These are phyloP conservation scores for Perodicticus potto DNA, from an alignment of 2,797 vertebrate genomes.

Conservation along the genomic window DNA sequence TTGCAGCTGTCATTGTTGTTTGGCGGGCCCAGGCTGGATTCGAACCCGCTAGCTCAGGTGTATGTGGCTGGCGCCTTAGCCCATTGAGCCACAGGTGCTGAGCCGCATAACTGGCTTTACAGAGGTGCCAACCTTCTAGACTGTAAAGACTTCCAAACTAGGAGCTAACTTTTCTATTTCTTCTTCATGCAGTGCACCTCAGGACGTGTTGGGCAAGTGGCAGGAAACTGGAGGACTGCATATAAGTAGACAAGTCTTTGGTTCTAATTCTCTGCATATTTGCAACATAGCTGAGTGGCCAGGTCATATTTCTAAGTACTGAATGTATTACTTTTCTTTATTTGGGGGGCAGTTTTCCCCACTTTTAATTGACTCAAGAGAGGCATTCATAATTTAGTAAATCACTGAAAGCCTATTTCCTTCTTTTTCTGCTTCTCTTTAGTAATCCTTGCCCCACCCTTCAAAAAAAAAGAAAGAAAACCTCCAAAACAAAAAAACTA, in stretches of 20 bases:
- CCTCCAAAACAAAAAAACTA: background rate
- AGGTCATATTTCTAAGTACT: constrained; percentile 58
- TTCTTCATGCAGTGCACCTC: background rate
- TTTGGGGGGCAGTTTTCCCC: background rate
- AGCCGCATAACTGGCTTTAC: background rate
- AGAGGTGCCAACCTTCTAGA: constrained; percentile 55
- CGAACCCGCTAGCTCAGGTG: no score
- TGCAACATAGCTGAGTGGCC: constrained; percentile 32
- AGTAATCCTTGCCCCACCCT: background rate
- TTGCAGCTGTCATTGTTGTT: no score
- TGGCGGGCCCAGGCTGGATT: no score
- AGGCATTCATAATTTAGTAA: background rate
- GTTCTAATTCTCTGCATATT: constrained; percentile 70
- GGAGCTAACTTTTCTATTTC: background rate
- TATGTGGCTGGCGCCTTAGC: no score
- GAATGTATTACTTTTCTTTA: background rate
- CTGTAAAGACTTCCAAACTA: constrained; percentile 55
- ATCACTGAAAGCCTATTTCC: background rate
- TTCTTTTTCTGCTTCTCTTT: background rate
- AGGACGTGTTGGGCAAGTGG: background rate
- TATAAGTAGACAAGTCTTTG: background rate
- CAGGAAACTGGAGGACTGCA: constrained; percentile 35
- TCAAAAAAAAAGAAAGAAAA: background rate
- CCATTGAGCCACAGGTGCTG: no score
- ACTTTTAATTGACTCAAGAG: background rate